These are phyloP conservation scores for Lycaon pictus DNA, from an alignment of 2,113 vertebrate species.

Conservation along the genomic window DNA sequence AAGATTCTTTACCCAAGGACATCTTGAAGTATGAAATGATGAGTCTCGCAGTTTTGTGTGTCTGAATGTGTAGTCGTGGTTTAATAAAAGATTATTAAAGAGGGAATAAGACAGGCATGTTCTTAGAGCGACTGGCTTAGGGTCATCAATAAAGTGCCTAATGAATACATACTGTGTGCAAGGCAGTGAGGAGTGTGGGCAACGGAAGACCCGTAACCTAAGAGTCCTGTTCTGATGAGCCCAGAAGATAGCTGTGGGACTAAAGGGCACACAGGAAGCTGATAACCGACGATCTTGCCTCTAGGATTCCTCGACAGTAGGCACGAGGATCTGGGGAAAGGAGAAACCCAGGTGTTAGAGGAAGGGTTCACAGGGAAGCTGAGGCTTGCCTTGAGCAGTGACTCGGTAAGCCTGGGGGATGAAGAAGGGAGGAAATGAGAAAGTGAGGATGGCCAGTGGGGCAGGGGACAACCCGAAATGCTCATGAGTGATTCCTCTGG, in stretches of 20 bases:
- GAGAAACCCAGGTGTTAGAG: neutral
- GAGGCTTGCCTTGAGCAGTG: neutral
- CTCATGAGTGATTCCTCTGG: neutral
- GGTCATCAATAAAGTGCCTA: neutral
- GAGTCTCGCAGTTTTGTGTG: conserved; percentile 15
- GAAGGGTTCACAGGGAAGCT: neutral
- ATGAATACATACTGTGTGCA: neutral
- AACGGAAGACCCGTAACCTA: neutral
- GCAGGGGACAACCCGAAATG: neutral
- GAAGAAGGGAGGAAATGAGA: neutral
- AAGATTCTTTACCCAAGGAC: conserved; percentile 18
- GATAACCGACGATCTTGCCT: neutral
- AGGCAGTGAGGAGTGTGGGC: neutral
- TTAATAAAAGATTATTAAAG: conserved; percentile 39
- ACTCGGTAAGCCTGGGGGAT: neutral
- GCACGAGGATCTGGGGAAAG: neutral
- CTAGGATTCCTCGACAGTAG: neutral
- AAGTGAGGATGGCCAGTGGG: neutral
- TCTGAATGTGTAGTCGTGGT: neutral
- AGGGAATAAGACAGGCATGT: neutral
- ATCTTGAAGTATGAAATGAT: conserved; percentile 42
- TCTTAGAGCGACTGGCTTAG: conserved; percentile 33
- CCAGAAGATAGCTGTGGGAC: neutral
- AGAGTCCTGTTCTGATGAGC: neutral
- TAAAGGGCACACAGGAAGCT: neutral